Base-by-base conservation (phyloP, 2,888 invertebrate species). In the Morinoia aosen region DNA sequence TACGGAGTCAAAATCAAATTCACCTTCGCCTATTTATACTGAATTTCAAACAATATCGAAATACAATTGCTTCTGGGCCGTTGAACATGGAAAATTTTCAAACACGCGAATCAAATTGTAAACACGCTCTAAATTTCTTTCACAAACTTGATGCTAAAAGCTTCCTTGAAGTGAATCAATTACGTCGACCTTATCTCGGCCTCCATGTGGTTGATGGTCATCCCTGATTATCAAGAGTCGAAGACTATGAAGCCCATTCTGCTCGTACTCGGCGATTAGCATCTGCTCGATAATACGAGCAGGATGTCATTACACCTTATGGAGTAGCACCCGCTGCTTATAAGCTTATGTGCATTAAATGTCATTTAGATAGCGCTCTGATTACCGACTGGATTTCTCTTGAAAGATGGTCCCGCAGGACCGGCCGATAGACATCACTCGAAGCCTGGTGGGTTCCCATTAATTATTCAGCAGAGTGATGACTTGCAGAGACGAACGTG, bases 391-490 rank as follows among this genome's bases (percentile, higher is more conserved):
- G 57, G 93, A 57, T 57, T 93, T 48, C 93, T 93, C 56, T 93
- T 57, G 93, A 57, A 57, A 57, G 93, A 93, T 56, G 93, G 93
- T 8, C 90, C 12, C 14, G 93, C n/a, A 56, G n/a, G 57, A 57
- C 93, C 58, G 33, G 1, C 7, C 57, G 93, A 90, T 93, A 57
- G 93, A 57, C 93, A n/a, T 93, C 57, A 93, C 93, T 93, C 57
- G 56, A 90, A 93, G 93, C 48, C 58, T 48, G 57, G 19, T 57
- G 93, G 57, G 48, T 57, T 33, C 57, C 93, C 93, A 93, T 93
- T 57, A 93, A 93, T 93, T 93, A 93, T 93, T 93, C 93, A 93
- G 93, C 93, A 93, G 93, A 93, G 93, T 56, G 93, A 93, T 93
- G 93, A 93, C 93, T 93, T 93, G 93, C 93, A 93, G 58, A 93